Conservation (phyloP, 1,140 invertebrate species). For the Patella vulgata region DNA sequence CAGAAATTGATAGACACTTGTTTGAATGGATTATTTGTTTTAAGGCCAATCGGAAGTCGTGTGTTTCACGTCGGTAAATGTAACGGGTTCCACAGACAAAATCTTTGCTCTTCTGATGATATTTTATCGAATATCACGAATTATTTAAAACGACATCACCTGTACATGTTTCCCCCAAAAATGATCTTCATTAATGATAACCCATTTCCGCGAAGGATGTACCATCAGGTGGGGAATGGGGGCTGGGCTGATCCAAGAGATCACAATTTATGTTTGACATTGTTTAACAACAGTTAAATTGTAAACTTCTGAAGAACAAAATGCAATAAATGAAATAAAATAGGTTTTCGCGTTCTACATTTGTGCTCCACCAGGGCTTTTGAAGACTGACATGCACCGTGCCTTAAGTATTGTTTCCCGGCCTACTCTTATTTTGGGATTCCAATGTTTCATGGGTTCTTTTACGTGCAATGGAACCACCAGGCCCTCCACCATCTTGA, state of each 20-base stretch:
- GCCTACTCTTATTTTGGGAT: too few species aligned
- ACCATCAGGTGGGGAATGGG: background rate
- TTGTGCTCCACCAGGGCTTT: too few species aligned
- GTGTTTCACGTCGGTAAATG: slow-evolving; percentile 6
- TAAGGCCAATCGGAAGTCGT: slow-evolving; percentile 1
- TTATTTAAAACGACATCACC: background rate
- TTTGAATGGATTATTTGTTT: background rate
- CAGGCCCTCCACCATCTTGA: too few species aligned
- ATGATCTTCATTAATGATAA: too few species aligned
- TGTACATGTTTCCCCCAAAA: slow-evolving; percentile 2
- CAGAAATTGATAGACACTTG: background rate
- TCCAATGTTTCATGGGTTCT: too few species aligned
- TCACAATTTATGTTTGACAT: slow-evolving; percentile 5
- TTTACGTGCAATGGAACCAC: too few species aligned
- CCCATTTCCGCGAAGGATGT: background rate
- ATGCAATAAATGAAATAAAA: too few species aligned
- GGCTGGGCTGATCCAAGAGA: slow-evolving; percentile 9
- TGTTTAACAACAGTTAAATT: too few species aligned
- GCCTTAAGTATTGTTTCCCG: too few species aligned
- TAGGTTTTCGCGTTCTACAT: too few species aligned
- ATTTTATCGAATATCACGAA: background rate
- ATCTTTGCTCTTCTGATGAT: background rate
- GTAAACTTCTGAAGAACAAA: too few species aligned
- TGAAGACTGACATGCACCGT: too few species aligned
- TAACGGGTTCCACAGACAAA: slow-evolving; percentile 8